Evolutionary conservation across 2,888 invertebrate genomes (phyloP), one percentile per base, ranked within the genome.

Genomic region (Hanleya hanleyi): DNA sequence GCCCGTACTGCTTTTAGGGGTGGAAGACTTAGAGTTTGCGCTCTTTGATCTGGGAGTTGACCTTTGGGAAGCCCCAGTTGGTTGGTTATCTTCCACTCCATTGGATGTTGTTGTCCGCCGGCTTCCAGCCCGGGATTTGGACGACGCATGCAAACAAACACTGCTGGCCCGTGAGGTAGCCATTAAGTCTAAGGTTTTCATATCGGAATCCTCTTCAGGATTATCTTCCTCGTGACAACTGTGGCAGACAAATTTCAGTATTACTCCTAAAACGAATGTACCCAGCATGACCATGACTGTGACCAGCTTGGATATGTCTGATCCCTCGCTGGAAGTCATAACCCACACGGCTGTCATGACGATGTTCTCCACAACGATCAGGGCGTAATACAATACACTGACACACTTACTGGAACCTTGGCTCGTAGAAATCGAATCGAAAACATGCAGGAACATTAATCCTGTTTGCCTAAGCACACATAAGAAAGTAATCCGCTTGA

Each of bases 321-420:
- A 76, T 57, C 67, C 50, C 9, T 77, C 62, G 5, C 29, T 7
- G 0, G 83, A 77, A 6, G 73, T 77, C 26, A 86, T 68, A 75
- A 85, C 77, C 86, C 86, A 86, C 5, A 80, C 74, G n/a, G 83
- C 82, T 33, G 80, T 78, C 80, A 86, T 81, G 22, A 81, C 70
- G 12, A 85, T 76, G 72, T 86, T 85, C 70, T 87, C 83, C 12
- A 84, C 75, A 22, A 87, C 68, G 51, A 85, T 73, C 4, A 77
- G 69, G 3, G 83, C 75, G 64, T 86, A 86, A 57, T 77, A 84
- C 5, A 82, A 66, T 37, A 85, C 84, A 74, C 83, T 82, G 41
- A 77, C 78, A 78, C 84, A 85, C 70, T 78, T 79, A 12, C 83
- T 77, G n/a, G 80, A 76, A 32, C 74, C 70, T 37, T 78, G 77